phyloP scores from a whole-genome alignment of 2,797 vertebrate species.

The Agapornis canus region DNA sequence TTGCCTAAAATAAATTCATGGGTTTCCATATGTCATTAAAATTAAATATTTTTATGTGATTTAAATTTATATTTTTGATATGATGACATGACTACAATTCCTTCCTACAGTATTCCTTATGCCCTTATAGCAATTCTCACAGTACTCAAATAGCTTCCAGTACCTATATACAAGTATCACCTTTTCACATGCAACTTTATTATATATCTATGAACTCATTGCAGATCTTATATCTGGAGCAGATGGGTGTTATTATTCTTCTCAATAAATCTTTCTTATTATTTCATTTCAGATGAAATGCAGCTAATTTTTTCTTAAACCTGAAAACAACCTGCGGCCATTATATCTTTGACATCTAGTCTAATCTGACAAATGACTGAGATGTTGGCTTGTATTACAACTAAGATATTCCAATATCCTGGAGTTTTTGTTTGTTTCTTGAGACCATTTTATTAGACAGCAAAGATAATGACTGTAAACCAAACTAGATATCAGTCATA shows the following conservation, averaged over 20 bases:
- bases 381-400: background rate
- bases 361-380: conserved; percentile 3
- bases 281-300: background rate
- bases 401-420: background rate
- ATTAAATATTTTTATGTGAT: background rate
- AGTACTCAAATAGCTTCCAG: background rate
- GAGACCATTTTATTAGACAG: conserved; percentile 30
- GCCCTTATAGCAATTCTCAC: background rate
- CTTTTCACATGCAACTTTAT: background rate
- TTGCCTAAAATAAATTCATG: background rate
- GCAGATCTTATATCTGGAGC: background rate
- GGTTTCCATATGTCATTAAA: background rate
- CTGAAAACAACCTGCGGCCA: background rate
- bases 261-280: background rate
- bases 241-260: background rate
- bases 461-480: conserved; percentile 53
- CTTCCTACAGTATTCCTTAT: background rate
- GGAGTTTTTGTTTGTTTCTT: background rate
- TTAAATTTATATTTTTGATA: background rate
- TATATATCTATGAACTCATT: background rate
- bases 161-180: background rate
- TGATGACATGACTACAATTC: background rate
- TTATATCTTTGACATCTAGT: background rate
- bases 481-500: conserved; percentile 36
- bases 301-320: background rate